A percentile compares a stretch with the other conserved stretches of the same genome.
Conservation (phyloP, 2,797 vertebrate species). For the Alosa sapidissima region DNA sequence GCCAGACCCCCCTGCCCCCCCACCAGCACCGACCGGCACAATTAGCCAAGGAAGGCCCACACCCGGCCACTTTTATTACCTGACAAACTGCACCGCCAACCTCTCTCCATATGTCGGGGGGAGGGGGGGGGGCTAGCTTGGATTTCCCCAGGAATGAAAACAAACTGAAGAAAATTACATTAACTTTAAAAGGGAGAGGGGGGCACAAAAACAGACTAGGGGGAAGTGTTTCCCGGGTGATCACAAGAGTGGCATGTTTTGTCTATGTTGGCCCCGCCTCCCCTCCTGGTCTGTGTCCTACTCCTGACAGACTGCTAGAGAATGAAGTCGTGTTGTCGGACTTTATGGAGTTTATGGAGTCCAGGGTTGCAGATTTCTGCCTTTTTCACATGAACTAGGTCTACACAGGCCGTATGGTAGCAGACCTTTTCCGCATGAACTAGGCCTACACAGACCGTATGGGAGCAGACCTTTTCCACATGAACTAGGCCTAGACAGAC, state of each 20-base stretch:
- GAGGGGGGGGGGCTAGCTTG: neutral
- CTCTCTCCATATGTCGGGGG: neutral
- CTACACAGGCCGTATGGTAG: no score
- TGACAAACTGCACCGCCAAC: constrained; percentile 29
- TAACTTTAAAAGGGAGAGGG: neutral
- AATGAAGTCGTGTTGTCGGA: neutral
- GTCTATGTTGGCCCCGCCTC: neutral
- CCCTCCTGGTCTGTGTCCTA: neutral
- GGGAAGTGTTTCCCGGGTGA: constrained; percentile 3
- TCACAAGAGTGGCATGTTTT: constrained; percentile 20
- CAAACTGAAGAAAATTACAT: neutral
- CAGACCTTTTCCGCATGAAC: no score
- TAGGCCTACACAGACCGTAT: no score
- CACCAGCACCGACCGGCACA: neutral
- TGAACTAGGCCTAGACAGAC: no score
- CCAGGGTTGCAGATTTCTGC: neutral
- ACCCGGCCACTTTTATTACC: constrained; percentile 26
- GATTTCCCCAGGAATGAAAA: constrained; percentile 21
- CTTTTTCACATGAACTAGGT: neutral
- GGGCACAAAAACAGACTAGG: neutral
- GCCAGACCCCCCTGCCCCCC: neutral
- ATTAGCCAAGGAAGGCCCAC: neutral
- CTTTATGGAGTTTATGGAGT: neutral
- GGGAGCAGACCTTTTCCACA: no score
- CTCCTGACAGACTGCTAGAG: neutral